Percentiles rank a stretch among this genome's conserved stretches.
phyloP scores from a whole-genome alignment of 2,797 vertebrate genomes.

The Lacerta viridis region DNA sequence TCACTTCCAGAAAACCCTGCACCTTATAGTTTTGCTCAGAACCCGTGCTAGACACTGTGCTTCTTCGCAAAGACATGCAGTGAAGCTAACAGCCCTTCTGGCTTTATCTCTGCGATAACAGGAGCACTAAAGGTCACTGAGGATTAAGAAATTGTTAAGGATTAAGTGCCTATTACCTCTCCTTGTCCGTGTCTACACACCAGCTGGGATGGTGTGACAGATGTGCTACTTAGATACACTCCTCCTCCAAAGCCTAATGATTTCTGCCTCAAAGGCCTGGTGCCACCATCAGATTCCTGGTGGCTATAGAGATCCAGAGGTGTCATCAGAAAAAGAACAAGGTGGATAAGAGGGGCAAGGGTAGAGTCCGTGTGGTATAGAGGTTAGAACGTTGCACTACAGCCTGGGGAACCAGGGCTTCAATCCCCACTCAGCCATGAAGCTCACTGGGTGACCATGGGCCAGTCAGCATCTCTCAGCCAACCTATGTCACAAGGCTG shows the following conservation, averaged over 20 bases:
- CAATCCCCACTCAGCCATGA: too few relatives aligned
- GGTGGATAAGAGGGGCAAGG: neutral
- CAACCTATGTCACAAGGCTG: too few relatives aligned
- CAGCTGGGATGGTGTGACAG: neutral
- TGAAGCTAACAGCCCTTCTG: neutral
- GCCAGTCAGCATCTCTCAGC: too few relatives aligned
- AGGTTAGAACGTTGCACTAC: neutral
- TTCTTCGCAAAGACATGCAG: neutral
- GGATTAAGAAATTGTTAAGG: neutral
- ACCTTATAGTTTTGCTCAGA: neutral
- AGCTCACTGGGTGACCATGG: too few relatives aligned
- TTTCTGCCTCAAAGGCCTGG: neutral
- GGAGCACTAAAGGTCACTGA: neutral
- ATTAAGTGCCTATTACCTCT: constrained; percentile 15
- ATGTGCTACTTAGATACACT: neutral
- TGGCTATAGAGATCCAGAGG: neutral
- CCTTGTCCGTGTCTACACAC: neutral
- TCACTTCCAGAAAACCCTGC: neutral
- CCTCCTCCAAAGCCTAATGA: neutral
- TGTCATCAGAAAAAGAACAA: neutral
- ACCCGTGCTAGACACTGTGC: neutral
- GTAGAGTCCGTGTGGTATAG: neutral
- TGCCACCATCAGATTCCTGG: neutral
- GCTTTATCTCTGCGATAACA: neutral
- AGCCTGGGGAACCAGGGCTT: too few relatives aligned